Conservation (phyloP, 2,888 invertebrate species). For the Drosophila anomelani region DNA sequence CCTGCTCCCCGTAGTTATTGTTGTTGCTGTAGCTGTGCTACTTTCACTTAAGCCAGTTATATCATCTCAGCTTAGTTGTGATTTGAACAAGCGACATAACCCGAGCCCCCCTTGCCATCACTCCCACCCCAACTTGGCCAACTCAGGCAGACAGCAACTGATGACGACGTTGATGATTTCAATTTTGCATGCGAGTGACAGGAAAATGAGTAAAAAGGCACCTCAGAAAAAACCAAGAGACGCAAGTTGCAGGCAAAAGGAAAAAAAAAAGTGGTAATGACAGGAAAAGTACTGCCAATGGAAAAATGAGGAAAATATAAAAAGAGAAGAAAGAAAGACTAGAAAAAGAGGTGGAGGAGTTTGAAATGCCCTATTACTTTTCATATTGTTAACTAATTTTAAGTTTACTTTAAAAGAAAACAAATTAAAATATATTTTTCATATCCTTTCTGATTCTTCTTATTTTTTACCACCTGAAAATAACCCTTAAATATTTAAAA, state of each 20-base stretch:
- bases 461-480: neutral
- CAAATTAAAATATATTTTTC: no score
- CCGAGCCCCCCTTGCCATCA: neutral
- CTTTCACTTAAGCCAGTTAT: constrained; percentile 53
- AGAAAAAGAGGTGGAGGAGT: no score
- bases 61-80: constrained; percentile 50
- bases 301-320: constrained; percentile 15
- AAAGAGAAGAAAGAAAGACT: neutral
- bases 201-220: constrained; percentile 32
- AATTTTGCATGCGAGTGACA: constrained; percentile 57
- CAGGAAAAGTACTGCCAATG: constrained; percentile 52
- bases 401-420: no score
- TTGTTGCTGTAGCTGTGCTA: constrained; percentile 27
- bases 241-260: constrained; percentile 22
- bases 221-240: constrained; percentile 18
- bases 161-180: constrained; percentile 61
- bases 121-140: constrained; percentile 1
- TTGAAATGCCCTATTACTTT: neutral
- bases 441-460: neutral
- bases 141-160: constrained; percentile 41
- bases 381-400: no score
- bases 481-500: neutral
- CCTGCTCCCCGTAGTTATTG: neutral
- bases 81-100: constrained; percentile 37
- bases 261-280: constrained; percentile 52